Evolutionary conservation across 1,140 invertebrate genomes (phyloP), one percentile per base, ranked within the genome.

Genomic region (Lutraria rhynchaena): DNA sequence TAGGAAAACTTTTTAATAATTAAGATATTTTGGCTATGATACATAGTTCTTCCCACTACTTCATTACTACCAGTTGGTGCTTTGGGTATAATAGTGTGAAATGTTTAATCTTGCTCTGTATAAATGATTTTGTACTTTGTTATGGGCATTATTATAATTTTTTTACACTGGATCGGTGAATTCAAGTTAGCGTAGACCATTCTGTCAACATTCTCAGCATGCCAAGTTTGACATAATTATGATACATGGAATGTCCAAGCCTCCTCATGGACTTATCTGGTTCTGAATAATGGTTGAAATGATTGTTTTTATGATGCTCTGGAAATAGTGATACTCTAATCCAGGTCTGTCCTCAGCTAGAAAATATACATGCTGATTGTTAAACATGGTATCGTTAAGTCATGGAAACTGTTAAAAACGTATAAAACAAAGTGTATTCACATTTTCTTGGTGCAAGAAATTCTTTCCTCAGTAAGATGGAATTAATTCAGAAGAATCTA

Each of bases 381-480:
- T 41, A 41, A 41, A 5, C 15, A 5, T 15, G 15, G 37, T 41
- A 41, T 7, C 15, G 37, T 41, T 41, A 41, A 41, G 5, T 7
- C 5, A 41, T 41, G 37, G 5, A 15, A 15, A 41, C 63, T 29
- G 63, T 67, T 67, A 67, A 67, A 67, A 67, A 67, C 41, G n/a
- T 37, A 67, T 67, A 67, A 67, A 67, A 9, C 24, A 22, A 67
- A 44, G 63, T 67, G 33, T 67, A 49, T 67, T 44, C 63, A 67
- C 63, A 67, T 67, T 51, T 67, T 67, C 63, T 49, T 15, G 44
- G 41, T 67, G 63, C 63, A 67, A 67, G 44, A 41, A 67, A 67
- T 46, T 67, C 44, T 67, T 41, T 22, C 27, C 41, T 19, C 29
- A 67, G 37, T 49, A 24, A 2, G 19, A 7, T 31, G 27, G 44